phyloP scores from a whole-genome alignment of 2,888 invertebrate species.

The Nomada ruficornis region DNA sequence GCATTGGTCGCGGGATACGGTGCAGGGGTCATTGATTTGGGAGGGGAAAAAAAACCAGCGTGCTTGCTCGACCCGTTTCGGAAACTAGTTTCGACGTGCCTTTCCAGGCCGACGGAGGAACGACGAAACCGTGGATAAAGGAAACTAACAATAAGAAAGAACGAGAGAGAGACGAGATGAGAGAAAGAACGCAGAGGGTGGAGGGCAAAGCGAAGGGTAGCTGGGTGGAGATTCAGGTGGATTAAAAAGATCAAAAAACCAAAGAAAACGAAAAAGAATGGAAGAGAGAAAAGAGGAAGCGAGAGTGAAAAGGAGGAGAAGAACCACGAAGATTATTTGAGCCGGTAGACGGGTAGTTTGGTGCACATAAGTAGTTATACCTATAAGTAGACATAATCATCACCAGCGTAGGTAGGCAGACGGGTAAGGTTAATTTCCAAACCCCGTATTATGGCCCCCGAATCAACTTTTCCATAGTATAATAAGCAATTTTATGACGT shows the following conservation, averaged over 20 bases:
- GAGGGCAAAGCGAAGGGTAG: conserved; percentile 15
- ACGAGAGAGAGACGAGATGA: not conserved
- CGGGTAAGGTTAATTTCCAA: conserved; percentile 82
- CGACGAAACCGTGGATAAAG: conserved; percentile 13
- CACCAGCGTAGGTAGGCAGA: conserved; percentile 79
- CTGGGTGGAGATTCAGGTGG: conserved; percentile 23
- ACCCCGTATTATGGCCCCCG: conserved; percentile 81
- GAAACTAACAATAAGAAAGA: not conserved
- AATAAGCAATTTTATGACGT: conserved; percentile 83
- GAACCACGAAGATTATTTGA: conserved; percentile 77
- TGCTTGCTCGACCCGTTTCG: conserved; percentile 63
- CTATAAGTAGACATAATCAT: conserved; percentile 81
- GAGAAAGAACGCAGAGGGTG: not conserved
- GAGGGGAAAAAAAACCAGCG: conserved; percentile 55
- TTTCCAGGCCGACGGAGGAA: conserved; percentile 25
- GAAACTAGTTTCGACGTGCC: conserved; percentile 68
- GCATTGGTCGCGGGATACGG: conserved; percentile 21
- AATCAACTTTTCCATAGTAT: conserved; percentile 83
- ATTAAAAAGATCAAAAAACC: not conserved
- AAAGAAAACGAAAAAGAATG: not conserved
- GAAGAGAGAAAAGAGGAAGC: not conserved
- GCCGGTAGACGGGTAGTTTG: conserved; percentile 78
- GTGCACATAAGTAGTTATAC: conserved; percentile 75
- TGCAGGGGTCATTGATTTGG: conserved; percentile 65
- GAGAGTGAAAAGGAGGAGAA: conserved; percentile 25